These are phyloP conservation scores for Candoia aspera DNA, from an alignment of 2,113 vertebrate genomes.

Conservation along the genomic window DNA sequence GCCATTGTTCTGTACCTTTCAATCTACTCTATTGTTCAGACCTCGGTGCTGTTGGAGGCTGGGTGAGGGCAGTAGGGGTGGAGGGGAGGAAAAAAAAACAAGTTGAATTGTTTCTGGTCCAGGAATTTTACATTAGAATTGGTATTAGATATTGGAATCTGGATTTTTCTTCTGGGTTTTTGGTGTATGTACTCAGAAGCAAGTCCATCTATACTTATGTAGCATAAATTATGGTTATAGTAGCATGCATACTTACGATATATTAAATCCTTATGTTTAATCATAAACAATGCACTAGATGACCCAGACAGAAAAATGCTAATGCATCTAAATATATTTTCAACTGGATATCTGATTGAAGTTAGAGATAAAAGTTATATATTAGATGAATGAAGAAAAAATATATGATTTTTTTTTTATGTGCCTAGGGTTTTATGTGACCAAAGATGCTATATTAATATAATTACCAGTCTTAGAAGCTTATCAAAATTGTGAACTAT, in stretches of 20 bases:
- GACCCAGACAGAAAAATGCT: not conserved
- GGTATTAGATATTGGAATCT: not conserved
- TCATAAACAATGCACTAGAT: not conserved
- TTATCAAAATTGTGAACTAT: slow-evolving; percentile 15
- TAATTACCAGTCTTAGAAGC: slow-evolving; percentile 29
- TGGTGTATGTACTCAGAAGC: not conserved
- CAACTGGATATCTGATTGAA: not conserved
- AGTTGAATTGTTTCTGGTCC: not conserved
- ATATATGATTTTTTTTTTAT: not conserved
- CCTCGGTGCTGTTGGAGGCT: not conserved
- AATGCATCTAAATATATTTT: not conserved
- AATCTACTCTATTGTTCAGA: not conserved
- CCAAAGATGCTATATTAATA: slow-evolving; percentile 28
- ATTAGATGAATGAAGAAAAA: slow-evolving; percentile 12
- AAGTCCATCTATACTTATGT: not conserved
- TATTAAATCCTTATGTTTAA: not conserved
- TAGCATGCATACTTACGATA: not conserved
- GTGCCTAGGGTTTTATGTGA: not conserved
- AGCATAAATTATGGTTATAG: not conserved
- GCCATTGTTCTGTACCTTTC: not conserved
- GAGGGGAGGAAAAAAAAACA: not conserved
- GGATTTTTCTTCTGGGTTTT: not conserved
- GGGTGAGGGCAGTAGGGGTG: not conserved
- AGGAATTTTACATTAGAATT: not conserved
- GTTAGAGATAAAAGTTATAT: slow-evolving; percentile 11